Evolutionary conservation across 2,888 invertebrate genomes (phyloP), one percentile per base, ranked within the genome.

Genomic region (Abscondita cerata): DNA sequence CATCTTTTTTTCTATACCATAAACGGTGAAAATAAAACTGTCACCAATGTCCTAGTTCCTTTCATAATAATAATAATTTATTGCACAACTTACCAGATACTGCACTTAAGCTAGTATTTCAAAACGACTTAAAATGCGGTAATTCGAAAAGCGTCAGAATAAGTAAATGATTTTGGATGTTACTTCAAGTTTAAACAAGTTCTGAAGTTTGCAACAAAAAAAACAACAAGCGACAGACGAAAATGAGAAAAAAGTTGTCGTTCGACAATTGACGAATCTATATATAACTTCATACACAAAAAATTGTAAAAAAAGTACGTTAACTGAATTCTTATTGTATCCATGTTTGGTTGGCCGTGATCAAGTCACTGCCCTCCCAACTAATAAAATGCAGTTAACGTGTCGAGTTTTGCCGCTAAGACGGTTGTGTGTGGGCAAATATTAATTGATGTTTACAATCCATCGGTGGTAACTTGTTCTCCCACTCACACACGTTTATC

Each of bases 401-500:
- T 62, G 62, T 59, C 59, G 62, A 62, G 62, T 62, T 62, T 62
- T 62, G 59, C 62, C 58, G 58, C 62, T 55, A 62, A 62, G 62
- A 62, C 44, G 54, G 50, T 41, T 60, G 66, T 67, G 52, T 70
- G 62, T 60, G 60, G 60, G 62, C 60, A 63, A 60, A 65, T 63
- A 60, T 65, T 65, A 65, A 65, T 65, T 65, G 65, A 63, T 63
- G 65, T 63, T 63, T 63, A 60, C 59, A 53, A 62, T 65, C 65
- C 57, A 56, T 57, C 59, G 53, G 55, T 53, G 53, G 52, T 57
- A 56, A 60, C 53, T 57, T 47, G 56, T 59, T 57, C 65, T 63
- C 65, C 65, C 59, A 65, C 65, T 57, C 58, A 52, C 13, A 44
- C 51, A 25, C 53, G 44, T 62, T 62, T 58, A 51, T 62, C 55